These are phyloP conservation scores for Nipponacmea schrenckii DNA, from an alignment of 2,888 invertebrate species.

Conservation along the genomic window DNA sequence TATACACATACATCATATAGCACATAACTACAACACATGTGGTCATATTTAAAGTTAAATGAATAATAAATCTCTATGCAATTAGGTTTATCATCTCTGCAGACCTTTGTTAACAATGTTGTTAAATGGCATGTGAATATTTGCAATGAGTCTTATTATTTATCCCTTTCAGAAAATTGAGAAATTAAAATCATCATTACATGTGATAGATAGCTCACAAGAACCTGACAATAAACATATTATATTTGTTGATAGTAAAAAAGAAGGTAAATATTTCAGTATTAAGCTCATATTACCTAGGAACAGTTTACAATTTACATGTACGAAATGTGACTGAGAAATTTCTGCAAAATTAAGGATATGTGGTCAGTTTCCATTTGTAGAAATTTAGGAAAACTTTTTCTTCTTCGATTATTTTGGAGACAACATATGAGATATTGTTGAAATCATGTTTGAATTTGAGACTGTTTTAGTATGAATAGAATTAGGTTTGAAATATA, in stretches of 20 bases:
- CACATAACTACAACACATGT: constrained; percentile 11
- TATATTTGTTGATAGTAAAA: constrained; percentile 79
- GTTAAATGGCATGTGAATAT: neutral
- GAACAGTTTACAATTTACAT: no score
- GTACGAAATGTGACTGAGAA: no score
- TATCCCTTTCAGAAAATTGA: constrained; percentile 73
- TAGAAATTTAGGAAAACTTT: no score
- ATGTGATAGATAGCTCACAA: constrained; percentile 82
- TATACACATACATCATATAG: no score
- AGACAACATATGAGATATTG: no score
- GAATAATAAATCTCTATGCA: neutral
- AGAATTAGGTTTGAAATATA: no score
- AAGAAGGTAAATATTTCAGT: constrained; percentile 69
- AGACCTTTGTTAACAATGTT: neutral
- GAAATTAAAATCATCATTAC: constrained; percentile 80
- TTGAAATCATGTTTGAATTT: no score
- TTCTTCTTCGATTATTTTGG: no score
- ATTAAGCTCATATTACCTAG: no score
- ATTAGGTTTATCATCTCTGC: neutral
- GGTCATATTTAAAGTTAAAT: neutral
- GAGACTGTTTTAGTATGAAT: no score
- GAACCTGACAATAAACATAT: constrained; percentile 80
- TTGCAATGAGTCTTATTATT: neutral
- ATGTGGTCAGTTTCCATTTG: no score
- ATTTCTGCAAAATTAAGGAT: no score